Percentiles rank a stretch among this genome's conserved stretches.
Evolutionary conservation across 2,888 invertebrate genomes (phyloP).

Genomic region (Monopis laevigella): DNA sequence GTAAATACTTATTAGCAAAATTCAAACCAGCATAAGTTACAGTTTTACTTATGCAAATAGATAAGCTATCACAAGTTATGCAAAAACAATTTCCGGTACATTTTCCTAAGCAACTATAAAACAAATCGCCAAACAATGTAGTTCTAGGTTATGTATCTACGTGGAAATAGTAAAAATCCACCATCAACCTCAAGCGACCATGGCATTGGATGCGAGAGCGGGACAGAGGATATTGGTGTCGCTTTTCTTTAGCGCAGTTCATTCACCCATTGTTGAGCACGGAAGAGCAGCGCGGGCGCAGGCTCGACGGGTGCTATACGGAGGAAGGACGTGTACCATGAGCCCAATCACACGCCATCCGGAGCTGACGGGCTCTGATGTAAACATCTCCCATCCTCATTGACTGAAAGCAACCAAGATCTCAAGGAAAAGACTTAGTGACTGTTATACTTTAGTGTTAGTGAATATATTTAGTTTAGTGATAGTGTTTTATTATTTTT

Average conservation of each 20-base stretch:
- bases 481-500: constrained; percentile 35
- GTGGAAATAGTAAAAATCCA: constrained; percentile 44
- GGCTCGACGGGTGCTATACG: constrained; percentile 34
- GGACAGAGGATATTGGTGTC: constrained; percentile 29
- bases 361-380: constrained; percentile 47
- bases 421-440: constrained; percentile 64
- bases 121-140: background rate
- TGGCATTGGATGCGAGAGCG: constrained; percentile 45
- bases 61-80: too few relatives aligned
- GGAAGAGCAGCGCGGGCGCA: constrained; percentile 57
- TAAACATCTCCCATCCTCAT: constrained; percentile 25
- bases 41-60: too few relatives aligned
- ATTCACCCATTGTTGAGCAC: constrained; percentile 54
- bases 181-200: constrained; percentile 46
- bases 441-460: constrained; percentile 49
- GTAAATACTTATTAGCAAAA: too few relatives aligned
- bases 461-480: constrained; percentile 55
- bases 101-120: background rate
- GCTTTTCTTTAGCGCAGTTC: constrained; percentile 52
- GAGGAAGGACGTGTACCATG: constrained; percentile 60
- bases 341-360: constrained; percentile 56
- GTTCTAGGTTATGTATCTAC: constrained; percentile 31
- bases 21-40: too few relatives aligned
- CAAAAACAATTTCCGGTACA: too few relatives aligned
- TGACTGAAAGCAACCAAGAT: constrained; percentile 65